A percentile compares a stretch with the other conserved stretches of the same genome.
Conservation (phyloP, 2,888 invertebrate species). For the Periphyllus acericola region DNA sequence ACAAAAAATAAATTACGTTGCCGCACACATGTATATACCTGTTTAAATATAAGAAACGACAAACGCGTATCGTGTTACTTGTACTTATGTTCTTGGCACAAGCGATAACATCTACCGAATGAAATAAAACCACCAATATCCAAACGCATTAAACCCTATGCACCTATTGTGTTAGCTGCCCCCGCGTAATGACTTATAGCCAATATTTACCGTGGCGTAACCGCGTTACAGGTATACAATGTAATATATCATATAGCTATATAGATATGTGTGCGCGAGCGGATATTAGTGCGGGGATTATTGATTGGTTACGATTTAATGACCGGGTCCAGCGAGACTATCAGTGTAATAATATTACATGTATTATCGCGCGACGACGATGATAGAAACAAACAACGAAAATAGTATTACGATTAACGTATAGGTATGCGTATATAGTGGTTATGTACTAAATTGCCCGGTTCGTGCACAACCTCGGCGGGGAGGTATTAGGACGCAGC, state of each 20-base stretch:
- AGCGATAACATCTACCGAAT: not conserved
- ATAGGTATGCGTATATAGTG: too few relatives aligned
- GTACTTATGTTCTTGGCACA: too few relatives aligned
- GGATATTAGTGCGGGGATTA: not conserved
- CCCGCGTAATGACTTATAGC: not conserved
- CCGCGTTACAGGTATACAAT: not conserved
- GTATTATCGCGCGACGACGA: not conserved
- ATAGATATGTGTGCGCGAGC: too few relatives aligned
- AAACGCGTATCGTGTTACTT: not conserved
- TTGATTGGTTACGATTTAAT: not conserved
- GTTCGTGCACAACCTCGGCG: not conserved
- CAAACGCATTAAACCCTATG: not conserved
- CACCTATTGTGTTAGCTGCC: too few relatives aligned
- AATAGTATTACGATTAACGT: not conserved
- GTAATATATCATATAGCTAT: too few relatives aligned
- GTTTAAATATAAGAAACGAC: too few relatives aligned
- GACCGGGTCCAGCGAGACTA: not conserved
- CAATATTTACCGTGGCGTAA: not conserved
- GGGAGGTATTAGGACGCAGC: not conserved
- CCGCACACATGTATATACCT: too few relatives aligned
- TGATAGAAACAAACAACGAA: not conserved
- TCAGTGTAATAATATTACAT: too few relatives aligned
- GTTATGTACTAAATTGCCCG: not conserved
- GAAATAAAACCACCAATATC: not conserved
- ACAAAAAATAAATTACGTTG: not conserved